Evolutionary conservation across 2,113 vertebrate species (phyloP).

Genomic region (Columba janthina): DNA sequence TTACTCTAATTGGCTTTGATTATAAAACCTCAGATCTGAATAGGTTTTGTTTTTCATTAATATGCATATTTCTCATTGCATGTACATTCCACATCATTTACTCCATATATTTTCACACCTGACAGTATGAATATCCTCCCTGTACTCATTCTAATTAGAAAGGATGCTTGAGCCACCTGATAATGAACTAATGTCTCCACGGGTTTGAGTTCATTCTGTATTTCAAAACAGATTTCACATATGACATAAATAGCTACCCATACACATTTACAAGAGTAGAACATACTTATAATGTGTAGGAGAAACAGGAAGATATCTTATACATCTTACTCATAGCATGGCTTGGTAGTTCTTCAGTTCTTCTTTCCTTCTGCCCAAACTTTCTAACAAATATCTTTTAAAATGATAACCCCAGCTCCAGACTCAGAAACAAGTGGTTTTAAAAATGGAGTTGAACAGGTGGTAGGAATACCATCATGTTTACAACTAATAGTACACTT

Average conservation of each 20-base stretch:
- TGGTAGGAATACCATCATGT: background rate
- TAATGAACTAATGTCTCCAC: background rate
- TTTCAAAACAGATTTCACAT: background rate
- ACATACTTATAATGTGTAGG: background rate
- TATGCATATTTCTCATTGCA: background rate
- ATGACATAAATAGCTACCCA: background rate
- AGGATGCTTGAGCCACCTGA: background rate
- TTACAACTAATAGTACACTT: background rate
- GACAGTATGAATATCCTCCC: background rate
- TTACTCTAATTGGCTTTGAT: background rate
- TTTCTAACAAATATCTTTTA: background rate
- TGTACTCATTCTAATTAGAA: background rate
- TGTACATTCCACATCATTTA: background rate
- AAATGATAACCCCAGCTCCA: background rate
- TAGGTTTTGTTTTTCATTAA: background rate
- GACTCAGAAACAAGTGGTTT: background rate
- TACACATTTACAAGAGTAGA: background rate
- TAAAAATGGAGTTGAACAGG: background rate
- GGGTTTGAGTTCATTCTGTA: background rate
- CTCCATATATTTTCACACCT: background rate
- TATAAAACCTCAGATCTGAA: background rate
- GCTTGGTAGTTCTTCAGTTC: background rate
- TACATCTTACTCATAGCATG: fast-evolving
- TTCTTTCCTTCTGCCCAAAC: background rate
- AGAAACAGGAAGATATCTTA: background rate